Conservation (phyloP, 2,888 invertebrate genomes). For the Dusona sp. region DNA sequence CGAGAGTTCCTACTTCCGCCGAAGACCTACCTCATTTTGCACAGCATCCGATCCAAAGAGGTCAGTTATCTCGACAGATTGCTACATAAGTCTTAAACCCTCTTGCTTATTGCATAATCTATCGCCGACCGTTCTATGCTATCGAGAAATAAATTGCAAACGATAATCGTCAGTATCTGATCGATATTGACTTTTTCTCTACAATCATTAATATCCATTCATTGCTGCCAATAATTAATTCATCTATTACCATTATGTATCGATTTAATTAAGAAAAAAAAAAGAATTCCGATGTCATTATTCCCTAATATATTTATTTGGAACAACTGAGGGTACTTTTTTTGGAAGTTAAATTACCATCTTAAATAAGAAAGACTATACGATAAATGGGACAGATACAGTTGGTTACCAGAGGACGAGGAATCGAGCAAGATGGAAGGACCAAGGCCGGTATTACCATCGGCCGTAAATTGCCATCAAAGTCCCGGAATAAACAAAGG, state of each 20-base stretch:
- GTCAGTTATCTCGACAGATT: constrained; percentile 71
- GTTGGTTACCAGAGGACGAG: constrained; percentile 92
- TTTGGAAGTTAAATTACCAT: constrained; percentile 6
- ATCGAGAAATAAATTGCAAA: neutral
- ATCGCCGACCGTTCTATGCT: neutral
- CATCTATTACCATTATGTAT: neutral
- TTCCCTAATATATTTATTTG: neutral
- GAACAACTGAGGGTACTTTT: neutral
- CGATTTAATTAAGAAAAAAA: neutral
- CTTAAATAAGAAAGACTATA: constrained; percentile 34
- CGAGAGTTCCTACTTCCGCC: constrained; percentile 92
- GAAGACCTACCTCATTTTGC: constrained; percentile 91
- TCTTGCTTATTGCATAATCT: constrained; percentile 8
- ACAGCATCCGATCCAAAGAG: constrained; percentile 90
- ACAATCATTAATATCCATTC: neutral
- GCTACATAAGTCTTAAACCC: neutral
- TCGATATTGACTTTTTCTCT: neutral
- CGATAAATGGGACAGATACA: constrained; percentile 85
- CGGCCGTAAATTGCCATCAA: constrained; percentile 70
- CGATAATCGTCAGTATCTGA: neutral
- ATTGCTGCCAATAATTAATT: neutral
- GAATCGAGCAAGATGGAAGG: constrained; percentile 90
- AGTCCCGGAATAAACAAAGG: constrained; percentile 77
- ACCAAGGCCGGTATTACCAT: constrained; percentile 86
- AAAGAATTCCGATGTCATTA: neutral